These are phyloP conservation scores for Python bivittatus DNA, from an alignment of 2,113 vertebrate species.

Conservation along the genomic window DNA sequence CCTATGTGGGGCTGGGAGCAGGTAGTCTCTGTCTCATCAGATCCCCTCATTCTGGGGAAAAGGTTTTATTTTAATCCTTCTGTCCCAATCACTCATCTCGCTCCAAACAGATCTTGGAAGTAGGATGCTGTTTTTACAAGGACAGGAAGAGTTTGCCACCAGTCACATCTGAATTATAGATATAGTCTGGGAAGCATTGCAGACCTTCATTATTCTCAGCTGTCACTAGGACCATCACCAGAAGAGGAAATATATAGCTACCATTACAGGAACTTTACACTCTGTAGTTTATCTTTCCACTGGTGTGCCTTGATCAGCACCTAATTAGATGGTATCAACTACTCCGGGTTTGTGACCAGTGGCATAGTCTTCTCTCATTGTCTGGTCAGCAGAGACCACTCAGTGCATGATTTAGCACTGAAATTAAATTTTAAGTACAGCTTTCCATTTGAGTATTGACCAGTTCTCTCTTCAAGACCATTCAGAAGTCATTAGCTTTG, in stretches of 20 bases:
- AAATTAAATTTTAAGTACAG: constrained; percentile 66
- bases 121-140: constrained; percentile 3
- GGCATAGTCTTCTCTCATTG: constrained; percentile 57
- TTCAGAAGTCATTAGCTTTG: constrained; percentile 40
- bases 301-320: constrained; percentile 59
- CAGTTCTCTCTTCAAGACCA: constrained; percentile 51
- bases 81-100: not conserved
- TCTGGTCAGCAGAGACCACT: constrained; percentile 61
- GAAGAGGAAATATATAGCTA: constrained; percentile 67
- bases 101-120: not conserved
- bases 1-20: not conserved
- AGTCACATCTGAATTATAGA: constrained; percentile 26
- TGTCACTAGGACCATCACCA: constrained; percentile 57
- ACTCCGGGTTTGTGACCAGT: constrained; percentile 48
- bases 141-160: not conserved
- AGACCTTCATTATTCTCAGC: constrained; percentile 49
- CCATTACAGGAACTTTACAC: constrained; percentile 64
- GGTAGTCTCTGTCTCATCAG: not conserved
- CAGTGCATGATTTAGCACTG: constrained; percentile 63
- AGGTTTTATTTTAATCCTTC: not conserved
- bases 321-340: constrained; percentile 69
- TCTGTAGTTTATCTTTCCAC: constrained; percentile 65
- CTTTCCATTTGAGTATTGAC: constrained; percentile 63
- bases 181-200: constrained; percentile 27
- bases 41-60: not conserved